Evolutionary conservation across 2,888 invertebrate genomes (phyloP), one percentile per base, ranked within the genome.

Genomic region (Mycogona germanica): DNA sequence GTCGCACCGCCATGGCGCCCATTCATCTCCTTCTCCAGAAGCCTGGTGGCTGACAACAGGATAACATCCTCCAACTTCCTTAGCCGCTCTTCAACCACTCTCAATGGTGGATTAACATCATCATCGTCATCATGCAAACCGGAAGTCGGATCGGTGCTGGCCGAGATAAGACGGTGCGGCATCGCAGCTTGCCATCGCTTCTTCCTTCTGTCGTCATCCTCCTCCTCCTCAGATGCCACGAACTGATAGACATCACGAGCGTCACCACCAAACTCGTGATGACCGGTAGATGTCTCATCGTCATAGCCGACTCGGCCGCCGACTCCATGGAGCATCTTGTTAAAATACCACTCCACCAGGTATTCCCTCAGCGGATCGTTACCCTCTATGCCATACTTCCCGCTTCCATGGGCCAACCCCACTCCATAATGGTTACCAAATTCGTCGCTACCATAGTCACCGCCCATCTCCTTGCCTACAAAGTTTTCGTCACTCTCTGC

Each of bases 41-140:
- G 41, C 3, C 17, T 26, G 9, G 42, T 44, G 23, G 51, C 51
- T 7, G 28, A 30, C 17, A 32, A 28, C 44, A 51, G 30, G n/a
- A 51, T 21, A 25, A 19, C 26, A 4, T 51, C 51, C 32, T 51
- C 51, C 19, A 51, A 42, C 14, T 6, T 21, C 2, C 42, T 9
- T 14, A 51, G 30, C n/a, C 51, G 51, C 23, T 51, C 51, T 19
- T 51, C 51, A 19, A 51, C 51, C n/a, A 21, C 38, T 14, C n/a
- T 23, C 17, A 48, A 48, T 6, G 45, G 45, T n/a, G n/a, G n/a
- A 17, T 21, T 19, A 40, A 23, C 23, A 14, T 45, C 45, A 25
- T 21, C 21, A n/a, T 21, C 45, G 25, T 7, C 45, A 7, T 21
- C 21, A 21, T 45, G 17, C 41, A 6, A 7, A 7, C 21, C 41